A percentile compares a stretch with the other conserved stretches of the same genome.
These are phyloP conservation scores for Sarcoramphus papa DNA, from an alignment of 2,797 vertebrate genomes.

Conservation along the genomic window DNA sequence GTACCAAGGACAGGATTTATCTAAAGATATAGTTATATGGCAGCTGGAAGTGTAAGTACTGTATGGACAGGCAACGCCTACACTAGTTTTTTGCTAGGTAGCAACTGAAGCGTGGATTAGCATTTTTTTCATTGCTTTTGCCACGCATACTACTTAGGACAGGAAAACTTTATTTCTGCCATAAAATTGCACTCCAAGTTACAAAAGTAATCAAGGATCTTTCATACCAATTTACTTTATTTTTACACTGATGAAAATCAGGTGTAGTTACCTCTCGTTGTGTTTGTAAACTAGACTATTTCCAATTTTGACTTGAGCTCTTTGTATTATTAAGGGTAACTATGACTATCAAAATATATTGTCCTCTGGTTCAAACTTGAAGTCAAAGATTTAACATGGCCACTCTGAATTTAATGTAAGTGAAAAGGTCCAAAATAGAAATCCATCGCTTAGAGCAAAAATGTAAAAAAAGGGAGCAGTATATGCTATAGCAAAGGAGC, in stretches of 20 bases:
- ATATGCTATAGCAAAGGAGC: background rate
- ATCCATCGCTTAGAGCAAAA: background rate
- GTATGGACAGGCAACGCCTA: background rate
- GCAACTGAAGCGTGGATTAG: background rate
- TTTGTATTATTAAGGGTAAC: background rate
- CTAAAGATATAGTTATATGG: background rate
- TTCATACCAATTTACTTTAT: background rate
- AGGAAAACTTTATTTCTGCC: background rate
- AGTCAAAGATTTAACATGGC: background rate
- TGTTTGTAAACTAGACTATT: background rate
- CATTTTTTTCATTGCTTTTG: background rate
- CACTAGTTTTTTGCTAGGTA: background rate
- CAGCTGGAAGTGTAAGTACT: background rate
- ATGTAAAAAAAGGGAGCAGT: background rate
- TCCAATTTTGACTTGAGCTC: background rate
- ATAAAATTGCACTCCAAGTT: background rate
- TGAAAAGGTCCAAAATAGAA: background rate
- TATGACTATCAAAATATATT: background rate
- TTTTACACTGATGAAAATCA: background rate
- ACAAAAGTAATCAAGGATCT: background rate
- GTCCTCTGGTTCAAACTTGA: background rate
- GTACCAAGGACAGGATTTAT: background rate
- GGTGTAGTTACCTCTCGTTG: background rate
- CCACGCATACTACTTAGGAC: background rate
- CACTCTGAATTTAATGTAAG: background rate